Evolutionary conservation across 2,888 invertebrate genomes (phyloP).

Genomic region (Nephrotoma guestfalica): DNA sequence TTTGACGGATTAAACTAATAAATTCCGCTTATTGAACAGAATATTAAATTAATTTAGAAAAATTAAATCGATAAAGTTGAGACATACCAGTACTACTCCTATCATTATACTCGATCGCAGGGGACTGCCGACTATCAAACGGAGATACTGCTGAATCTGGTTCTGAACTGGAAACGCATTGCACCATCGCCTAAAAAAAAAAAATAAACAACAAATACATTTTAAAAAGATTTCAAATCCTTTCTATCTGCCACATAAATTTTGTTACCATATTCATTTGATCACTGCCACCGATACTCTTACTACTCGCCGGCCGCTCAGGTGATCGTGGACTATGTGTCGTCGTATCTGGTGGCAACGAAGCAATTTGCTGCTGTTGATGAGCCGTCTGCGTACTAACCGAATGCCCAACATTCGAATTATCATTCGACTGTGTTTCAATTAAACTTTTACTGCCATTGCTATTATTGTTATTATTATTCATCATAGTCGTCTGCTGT

Average conservation of each 20-base stretch:
- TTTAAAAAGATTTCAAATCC: background rate
- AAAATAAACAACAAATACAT: slow-evolving; percentile 34
- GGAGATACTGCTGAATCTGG: slow-evolving; percentile 49
- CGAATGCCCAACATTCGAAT: slow-evolving; percentile 39
- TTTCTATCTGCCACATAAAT: background rate
- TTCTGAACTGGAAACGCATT: slow-evolving; percentile 77
- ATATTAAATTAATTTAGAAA: too few species aligned
- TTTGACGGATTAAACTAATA: too few species aligned
- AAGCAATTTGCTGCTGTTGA: slow-evolving; percentile 24
- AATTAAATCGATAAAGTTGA: background rate
- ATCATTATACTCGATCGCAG: slow-evolving; percentile 28
- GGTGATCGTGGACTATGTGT: slow-evolving; percentile 66
- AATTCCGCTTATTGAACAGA: too few species aligned
- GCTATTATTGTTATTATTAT: slow-evolving; percentile 39
- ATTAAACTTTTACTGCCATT: slow-evolving; percentile 20
- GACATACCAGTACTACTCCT: slow-evolving; percentile 20
- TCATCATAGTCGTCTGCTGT: slow-evolving; percentile 63
- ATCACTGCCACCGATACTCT: slow-evolving; percentile 27
- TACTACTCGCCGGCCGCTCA: slow-evolving; percentile 29
- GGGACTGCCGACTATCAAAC: slow-evolving; percentile 29
- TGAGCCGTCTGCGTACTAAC: slow-evolving; percentile 47
- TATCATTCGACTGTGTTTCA: background rate
- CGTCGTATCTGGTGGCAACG: slow-evolving; percentile 71
- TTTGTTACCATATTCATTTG: slow-evolving; percentile 23
- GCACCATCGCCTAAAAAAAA: slow-evolving; percentile 44